Evolutionary conservation across 2,888 invertebrate species (phyloP), one percentile per base, ranked within the genome.

Genomic region (Sthenelais limicola): DNA sequence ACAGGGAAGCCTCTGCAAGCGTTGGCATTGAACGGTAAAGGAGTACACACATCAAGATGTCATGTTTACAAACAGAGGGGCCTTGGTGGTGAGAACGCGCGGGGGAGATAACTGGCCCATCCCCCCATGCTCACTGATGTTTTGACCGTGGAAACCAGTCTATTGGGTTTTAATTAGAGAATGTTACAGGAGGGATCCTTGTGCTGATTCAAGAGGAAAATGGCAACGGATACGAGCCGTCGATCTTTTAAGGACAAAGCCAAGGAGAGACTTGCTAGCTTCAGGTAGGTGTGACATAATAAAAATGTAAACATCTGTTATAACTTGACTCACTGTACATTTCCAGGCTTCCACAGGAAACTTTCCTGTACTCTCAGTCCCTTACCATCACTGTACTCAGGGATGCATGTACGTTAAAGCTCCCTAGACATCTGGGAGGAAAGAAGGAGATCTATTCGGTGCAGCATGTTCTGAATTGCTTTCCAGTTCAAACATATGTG

Each of bases 211-310:
- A 26, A 62, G 62, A 28, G 62, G 62, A 62, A 12, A 62, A 62
- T 62, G 62, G 62, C 62, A 62, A 62, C 62, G 24, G 62, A 62
- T 24, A 62, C 62, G n/a, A 68, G 51, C 12, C n/a, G 68, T 21
- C 18, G 51, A 33, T 68, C 68, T 0, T 68, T 68, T 52, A 68
- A 49, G 24, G 68, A 68, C 35, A 48, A 51, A 21, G 68, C 68
- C n/a, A 68, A 68, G 52, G 68, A 68, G 52, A 43, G 51, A n/a
- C 68, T 68, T 30, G 51, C 68, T 24, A 68, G 68, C 51, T 68
- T 68, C 51, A 68, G 51, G 68, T 68, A 28, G 28, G 68, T 56
- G 56, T 3, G 30, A 56, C 21, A 43, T 15, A 43, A 43, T 43
- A 18, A 15, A 43, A 12, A 12, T 43, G 47, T 43, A 12, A 43